Evolutionary conservation across 2,797 vertebrate genomes (phyloP).

Genomic region (Vipera ursinii): DNA sequence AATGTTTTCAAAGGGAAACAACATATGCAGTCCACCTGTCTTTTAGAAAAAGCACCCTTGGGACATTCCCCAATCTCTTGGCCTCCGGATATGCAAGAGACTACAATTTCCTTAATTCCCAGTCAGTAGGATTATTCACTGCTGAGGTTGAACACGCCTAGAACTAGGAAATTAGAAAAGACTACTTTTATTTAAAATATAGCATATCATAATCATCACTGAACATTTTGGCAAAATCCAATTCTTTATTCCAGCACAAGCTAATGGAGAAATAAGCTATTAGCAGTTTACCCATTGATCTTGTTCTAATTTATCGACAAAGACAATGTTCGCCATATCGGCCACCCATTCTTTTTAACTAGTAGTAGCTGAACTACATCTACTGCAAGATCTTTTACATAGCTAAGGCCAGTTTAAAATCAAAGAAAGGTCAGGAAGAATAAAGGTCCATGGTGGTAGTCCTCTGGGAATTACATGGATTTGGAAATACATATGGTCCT

Average conservation of each 20-base stretch:
- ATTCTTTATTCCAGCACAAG: neutral
- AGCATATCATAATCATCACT: neutral
- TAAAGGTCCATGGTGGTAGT: neutral
- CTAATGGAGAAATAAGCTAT: neutral
- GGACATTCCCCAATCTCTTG: neutral
- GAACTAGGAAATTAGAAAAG: neutral
- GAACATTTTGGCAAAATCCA: conserved; percentile 1
- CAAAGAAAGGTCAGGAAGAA: neutral
- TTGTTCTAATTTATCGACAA: neutral
- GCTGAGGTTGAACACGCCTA: neutral
- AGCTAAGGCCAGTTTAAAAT: conserved; percentile 5
- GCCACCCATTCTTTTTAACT: neutral
- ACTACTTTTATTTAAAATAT: neutral
- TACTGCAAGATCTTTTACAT: neutral
- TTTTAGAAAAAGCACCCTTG: neutral
- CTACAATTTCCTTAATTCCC: neutral
- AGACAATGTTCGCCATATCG: neutral
- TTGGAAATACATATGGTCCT: conserved; percentile 5
- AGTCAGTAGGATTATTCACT: neutral
- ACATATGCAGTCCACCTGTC: neutral
- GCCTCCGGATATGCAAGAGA: neutral
- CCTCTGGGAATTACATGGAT: conserved; percentile 12
- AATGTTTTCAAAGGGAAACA: neutral
- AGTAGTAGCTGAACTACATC: neutral
- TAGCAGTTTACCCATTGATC: neutral